Evolutionary conservation across 2,888 invertebrate species (phyloP).

Genomic region (Cybosia mesomella): DNA sequence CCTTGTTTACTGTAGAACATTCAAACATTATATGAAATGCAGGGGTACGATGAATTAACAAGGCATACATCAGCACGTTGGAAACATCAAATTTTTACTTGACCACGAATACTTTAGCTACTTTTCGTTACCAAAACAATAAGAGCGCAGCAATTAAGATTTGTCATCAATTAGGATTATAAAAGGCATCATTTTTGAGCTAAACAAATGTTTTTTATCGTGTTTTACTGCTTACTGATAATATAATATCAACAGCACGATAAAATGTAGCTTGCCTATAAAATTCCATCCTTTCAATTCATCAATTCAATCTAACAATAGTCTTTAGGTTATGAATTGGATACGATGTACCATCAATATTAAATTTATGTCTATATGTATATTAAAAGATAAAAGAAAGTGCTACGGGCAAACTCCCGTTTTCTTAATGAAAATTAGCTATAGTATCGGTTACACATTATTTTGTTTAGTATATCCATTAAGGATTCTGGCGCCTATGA

Average conservation of each 20-base stretch:
- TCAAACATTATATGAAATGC: slow-evolving; percentile 17
- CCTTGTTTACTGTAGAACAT: slow-evolving; percentile 17
- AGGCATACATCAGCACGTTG: slow-evolving; percentile 15
- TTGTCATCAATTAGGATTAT: too few relatives aligned
- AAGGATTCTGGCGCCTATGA: neutral
- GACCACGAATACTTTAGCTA: slow-evolving; percentile 12
- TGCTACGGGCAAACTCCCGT: neutral
- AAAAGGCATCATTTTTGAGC: too few relatives aligned
- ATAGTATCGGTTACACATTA: slow-evolving; percentile 5
- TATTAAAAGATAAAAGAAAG: neutral
- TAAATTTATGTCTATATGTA: neutral
- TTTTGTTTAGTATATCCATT: slow-evolving; percentile 8
- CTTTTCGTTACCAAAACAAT: slow-evolving; percentile 8
- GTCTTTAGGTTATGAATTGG: neutral
- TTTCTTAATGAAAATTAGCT: neutral
- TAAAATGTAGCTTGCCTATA: too few relatives aligned
- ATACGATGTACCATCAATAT: neutral
- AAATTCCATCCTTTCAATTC: too few relatives aligned
- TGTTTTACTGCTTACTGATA: too few relatives aligned
- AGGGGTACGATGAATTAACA: slow-evolving; percentile 13
- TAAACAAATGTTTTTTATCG: too few relatives aligned
- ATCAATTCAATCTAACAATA: neutral
- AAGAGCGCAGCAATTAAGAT: neutral
- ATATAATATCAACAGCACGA: too few relatives aligned
- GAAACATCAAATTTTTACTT: slow-evolving; percentile 5